Conservation (phyloP, 2,888 invertebrate species). For the Melanostoma scalare region DNA sequence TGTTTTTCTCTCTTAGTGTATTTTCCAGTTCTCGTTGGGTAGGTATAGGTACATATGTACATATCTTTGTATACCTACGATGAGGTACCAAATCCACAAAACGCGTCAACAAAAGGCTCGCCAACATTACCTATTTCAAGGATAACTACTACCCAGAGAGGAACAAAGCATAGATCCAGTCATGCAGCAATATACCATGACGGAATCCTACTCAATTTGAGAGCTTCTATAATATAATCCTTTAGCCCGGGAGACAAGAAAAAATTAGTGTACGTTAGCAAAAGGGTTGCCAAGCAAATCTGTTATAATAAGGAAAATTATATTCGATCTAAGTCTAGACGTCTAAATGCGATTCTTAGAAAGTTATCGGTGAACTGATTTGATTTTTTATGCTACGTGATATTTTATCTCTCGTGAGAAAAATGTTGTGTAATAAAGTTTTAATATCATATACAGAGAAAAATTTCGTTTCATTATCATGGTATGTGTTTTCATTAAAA, state of each 20-base stretch:
- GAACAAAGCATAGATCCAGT: constrained; percentile 16
- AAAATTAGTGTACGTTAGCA: constrained; percentile 38
- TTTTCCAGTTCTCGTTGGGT: constrained; percentile 38
- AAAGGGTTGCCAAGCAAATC: background rate
- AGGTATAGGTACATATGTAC: background rate
- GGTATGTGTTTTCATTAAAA: too few relatives aligned
- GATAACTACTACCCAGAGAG: constrained; percentile 47
- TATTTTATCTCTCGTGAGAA: too few relatives aligned
- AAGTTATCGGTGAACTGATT: too few relatives aligned
- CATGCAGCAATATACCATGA: constrained; percentile 62
- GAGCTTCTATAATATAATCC: constrained; percentile 62
- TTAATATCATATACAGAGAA: too few relatives aligned
- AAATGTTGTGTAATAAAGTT: too few relatives aligned
- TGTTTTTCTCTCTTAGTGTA: constrained; percentile 53
- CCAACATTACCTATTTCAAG: constrained; percentile 71
- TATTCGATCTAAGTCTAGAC: too few relatives aligned
- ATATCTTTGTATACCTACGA: constrained; percentile 16
- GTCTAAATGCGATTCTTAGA: too few relatives aligned
- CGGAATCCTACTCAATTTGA: constrained; percentile 64
- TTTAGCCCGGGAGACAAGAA: constrained; percentile 46
- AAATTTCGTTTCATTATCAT: too few relatives aligned
- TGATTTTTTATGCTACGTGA: too few relatives aligned
- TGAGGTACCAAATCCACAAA: constrained; percentile 58
- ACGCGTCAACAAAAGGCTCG: constrained; percentile 68
- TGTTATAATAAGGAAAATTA: background rate